Conservation (phyloP, 2,888 invertebrate genomes). For the Onthophagus sagittarius region DNA sequence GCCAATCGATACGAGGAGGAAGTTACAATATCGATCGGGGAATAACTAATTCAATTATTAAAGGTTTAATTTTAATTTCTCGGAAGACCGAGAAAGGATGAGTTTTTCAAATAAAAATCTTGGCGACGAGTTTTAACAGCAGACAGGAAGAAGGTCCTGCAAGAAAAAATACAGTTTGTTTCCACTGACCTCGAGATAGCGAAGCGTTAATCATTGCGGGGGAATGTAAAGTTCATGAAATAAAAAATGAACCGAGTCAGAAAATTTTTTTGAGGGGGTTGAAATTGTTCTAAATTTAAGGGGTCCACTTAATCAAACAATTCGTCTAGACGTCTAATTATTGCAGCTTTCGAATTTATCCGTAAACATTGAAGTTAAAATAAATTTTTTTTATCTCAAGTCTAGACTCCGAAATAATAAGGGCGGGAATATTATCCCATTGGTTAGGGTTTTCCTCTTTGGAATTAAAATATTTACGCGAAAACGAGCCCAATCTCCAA, state of each 20-base stretch:
- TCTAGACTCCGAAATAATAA: too few species aligned
- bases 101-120: background rate
- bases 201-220: background rate
- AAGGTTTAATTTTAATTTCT: background rate
- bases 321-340: too few species aligned
- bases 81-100: background rate
- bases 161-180: background rate
- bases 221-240: background rate
- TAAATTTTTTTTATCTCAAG: background rate
- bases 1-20: background rate
- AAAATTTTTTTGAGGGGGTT: too few species aligned
- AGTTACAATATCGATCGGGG: background rate
- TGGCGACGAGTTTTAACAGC: background rate
- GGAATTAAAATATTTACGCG: background rate
- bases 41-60: background rate
- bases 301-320: too few species aligned
- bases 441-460: background rate
- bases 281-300: too few species aligned
- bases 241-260: too few species aligned
- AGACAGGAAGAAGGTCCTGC: background rate
- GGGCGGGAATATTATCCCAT: background rate
- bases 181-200: constrained; percentile 10
- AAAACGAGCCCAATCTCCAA: background rate
- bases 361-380: too few species aligned
- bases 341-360: too few species aligned